Evolutionary conservation across 2,888 invertebrate species (phyloP).

Genomic region (Agrotis exclamationis): DNA sequence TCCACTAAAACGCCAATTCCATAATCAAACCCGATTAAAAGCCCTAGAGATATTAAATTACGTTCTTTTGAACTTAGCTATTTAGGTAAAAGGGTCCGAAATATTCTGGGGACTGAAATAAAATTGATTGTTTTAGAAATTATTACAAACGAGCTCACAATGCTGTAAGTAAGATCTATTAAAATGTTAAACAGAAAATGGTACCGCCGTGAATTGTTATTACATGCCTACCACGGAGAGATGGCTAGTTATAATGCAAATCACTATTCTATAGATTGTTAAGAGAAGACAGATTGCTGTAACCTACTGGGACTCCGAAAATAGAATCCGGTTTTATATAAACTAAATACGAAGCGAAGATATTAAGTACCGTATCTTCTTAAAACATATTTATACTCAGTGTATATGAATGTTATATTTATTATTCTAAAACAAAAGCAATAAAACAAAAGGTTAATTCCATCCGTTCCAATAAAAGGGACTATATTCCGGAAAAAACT

Average conservation of each 20-base stretch:
- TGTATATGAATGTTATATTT: not conserved
- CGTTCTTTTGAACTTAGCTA: constrained; percentile 33
- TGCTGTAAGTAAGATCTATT: constrained; percentile 40
- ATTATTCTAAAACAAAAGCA: not conserved
- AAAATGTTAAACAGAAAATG: constrained; percentile 54
- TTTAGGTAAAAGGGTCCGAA: constrained; percentile 28
- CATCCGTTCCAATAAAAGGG: not conserved
- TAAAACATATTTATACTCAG: not conserved
- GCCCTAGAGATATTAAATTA: constrained; percentile 8
- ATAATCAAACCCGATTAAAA: constrained; percentile 21
- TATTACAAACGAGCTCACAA: constrained; percentile 35
- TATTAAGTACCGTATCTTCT: not conserved
- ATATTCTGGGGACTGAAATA: constrained; percentile 17
- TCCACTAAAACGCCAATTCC: constrained; percentile 5
- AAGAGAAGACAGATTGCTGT: constrained; percentile 29
- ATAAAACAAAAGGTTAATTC: not conserved
- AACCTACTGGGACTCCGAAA: not conserved
- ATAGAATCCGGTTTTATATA: constrained; percentile 6
- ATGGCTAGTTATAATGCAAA: constrained; percentile 53
- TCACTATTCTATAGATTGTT: constrained; percentile 31
- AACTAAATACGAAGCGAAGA: constrained; percentile 1
- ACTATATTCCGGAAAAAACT: not conserved
- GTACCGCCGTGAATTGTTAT: constrained; percentile 35
- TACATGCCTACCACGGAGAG: constrained; percentile 15
- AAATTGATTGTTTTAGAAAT: constrained; percentile 41